Percentiles rank a stretch among this genome's conserved stretches.
phyloP scores from a whole-genome alignment of 2,113 vertebrate genomes.

The human region DNA sequence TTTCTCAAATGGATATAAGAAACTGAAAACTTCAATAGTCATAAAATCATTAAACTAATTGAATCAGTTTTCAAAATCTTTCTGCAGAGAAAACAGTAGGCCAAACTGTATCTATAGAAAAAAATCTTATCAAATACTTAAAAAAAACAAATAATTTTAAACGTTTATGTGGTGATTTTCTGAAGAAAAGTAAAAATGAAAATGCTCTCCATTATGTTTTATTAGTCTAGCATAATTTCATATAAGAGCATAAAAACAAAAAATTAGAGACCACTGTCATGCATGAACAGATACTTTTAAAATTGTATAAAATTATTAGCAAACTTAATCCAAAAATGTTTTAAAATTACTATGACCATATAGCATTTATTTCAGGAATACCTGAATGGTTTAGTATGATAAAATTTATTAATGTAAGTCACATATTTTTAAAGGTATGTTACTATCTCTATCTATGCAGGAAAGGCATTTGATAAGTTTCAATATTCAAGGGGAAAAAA shows the following conservation, averaged over 20 bases:
- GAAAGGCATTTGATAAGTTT: neutral
- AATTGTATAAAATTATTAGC: neutral
- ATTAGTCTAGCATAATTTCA: neutral
- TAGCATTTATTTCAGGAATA: neutral
- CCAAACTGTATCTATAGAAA: neutral
- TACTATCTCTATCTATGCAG: neutral
- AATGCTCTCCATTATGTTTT: neutral
- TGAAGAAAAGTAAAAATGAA: neutral
- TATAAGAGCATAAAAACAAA: neutral
- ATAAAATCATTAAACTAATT: neutral
- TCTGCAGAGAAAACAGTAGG: neutral
- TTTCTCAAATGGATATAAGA: neutral
- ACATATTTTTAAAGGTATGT: neutral
- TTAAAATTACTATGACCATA: neutral
- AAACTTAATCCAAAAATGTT: neutral
- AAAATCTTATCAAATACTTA: neutral
- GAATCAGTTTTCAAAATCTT: neutral
- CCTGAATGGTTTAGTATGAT: neutral
- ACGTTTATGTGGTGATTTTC: neutral
- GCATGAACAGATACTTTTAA: neutral
- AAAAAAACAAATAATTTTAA: neutral
- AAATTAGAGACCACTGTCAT: neutral
- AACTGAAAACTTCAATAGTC: neutral
- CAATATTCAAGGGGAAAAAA: neutral
- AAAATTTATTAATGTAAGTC: neutral